Evolutionary conservation across 2,888 invertebrate genomes (phyloP), one percentile per base, ranked within the genome.

Genomic region (Ectropis crepuscularia): DNA sequence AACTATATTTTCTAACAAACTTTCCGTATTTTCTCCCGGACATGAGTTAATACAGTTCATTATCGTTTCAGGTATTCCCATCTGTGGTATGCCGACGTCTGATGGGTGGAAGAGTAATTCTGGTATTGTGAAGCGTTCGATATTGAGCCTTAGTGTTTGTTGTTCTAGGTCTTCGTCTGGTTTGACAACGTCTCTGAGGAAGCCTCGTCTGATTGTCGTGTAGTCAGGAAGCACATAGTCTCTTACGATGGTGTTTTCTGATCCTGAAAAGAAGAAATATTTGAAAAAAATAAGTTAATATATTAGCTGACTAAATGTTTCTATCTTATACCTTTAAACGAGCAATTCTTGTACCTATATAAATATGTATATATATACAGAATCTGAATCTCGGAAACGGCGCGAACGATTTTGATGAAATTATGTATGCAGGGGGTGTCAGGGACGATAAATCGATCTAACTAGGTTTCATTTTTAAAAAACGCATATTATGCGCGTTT

Each of bases 191-290:
- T 92, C 89, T 11, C 90, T 76, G 0, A 92, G 80, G 59, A 90
- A 98, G 8, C 99, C 99, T 71, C 99, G 90, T 61, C 97, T 94
- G 6, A 98, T 94, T 2, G 96, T 95, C 0, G 98, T 98, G 85
- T 98, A 99, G 90, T 99, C 99, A 0, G 99, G 99, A 57, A 99
- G 88, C 0, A 99, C 96, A 84, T 99, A 99, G 81, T 99, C 99
- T 72, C 96, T 94, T 5, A 96, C 94, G 60, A 98, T 96, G 5
- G 95, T 94, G 79, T 96, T 96, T 43, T 94, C 94, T 41, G 94
- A 88, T 12, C 93, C 93, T 82, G 94, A 5, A 71, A 63, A 37
- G 6, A 7, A 12, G 7, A 50, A 5, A 5, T 11, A 39, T 39
- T 41, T 41, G 4, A 28, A 28, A 28, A 28, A 28, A 28, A n/a